Conservation (phyloP, 1,140 invertebrate genomes). For the Pantala flavescens region DNA sequence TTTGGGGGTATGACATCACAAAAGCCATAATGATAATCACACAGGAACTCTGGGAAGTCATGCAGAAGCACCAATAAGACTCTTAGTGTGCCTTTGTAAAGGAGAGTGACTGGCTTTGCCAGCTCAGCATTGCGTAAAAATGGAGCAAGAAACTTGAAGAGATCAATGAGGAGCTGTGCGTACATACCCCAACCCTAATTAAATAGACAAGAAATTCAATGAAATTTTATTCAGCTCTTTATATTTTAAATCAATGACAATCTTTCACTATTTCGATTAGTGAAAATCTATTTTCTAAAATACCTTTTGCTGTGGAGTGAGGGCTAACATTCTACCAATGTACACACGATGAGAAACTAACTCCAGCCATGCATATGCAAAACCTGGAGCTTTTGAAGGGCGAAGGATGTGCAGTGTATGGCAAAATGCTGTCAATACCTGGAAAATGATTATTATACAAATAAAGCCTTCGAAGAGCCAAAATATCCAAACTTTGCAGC, state of each 20-base stretch:
- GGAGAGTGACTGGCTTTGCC: slow-evolving; percentile 77
- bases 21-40: slow-evolving; percentile 98
- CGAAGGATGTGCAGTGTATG: slow-evolving; percentile 84
- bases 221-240: too few species aligned
- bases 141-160: slow-evolving; percentile 94
- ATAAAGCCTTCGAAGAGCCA: slow-evolving; percentile 16
- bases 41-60: slow-evolving; percentile 98
- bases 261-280: neutral
- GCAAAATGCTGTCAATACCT: slow-evolving; percentile 77
- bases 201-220: slow-evolving; percentile 2
- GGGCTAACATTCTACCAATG: slow-evolving; percentile 83
- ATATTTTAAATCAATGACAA: neutral
- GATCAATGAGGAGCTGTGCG: slow-evolving; percentile 82
- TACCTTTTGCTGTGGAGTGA: slow-evolving; percentile 59
- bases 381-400: slow-evolving; percentile 92
- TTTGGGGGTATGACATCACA: slow-evolving; percentile 98
- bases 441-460: slow-evolving; percentile 25
- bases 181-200: slow-evolving; percentile 69
- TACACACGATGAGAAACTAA: slow-evolving; percentile 93
- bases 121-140: slow-evolving; percentile 95
- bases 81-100: slow-evolving; percentile 89
- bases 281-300: slow-evolving; percentile 16
- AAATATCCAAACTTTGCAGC: too few species aligned
- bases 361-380: slow-evolving; percentile 97
- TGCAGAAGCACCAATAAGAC: slow-evolving; percentile 93